Conservation (phyloP, 2,888 invertebrate species). For the Prenolepis imparis region DNA sequence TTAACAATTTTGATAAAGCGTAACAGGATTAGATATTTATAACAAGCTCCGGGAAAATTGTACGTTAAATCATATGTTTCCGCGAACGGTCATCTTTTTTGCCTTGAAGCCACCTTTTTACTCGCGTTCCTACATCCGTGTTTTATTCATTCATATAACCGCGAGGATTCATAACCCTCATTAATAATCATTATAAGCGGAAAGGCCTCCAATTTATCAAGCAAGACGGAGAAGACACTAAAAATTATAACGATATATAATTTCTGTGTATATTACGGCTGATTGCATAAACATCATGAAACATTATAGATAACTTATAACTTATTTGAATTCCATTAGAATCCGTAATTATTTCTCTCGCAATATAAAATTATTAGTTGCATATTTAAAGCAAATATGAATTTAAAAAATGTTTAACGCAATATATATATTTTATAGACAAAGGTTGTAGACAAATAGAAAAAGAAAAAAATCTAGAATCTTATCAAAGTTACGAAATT, state of each 20-base stretch:
- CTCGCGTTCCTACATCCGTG: slow-evolving; percentile 19
- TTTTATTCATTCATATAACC: slow-evolving; percentile 35
- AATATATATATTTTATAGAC: neutral
- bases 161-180: slow-evolving; percentile 43
- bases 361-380: neutral
- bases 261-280: slow-evolving; percentile 8
- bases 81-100: neutral
- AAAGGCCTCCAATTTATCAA: slow-evolving; percentile 45
- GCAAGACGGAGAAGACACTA: neutral
- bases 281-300: slow-evolving; percentile 16
- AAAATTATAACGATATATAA: slow-evolving; percentile 4
- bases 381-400: neutral
- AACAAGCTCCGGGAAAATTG: slow-evolving; percentile 4
- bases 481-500: neutral
- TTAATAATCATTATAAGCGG: slow-evolving; percentile 46
- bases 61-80: slow-evolving; percentile 30
- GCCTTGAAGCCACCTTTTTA: neutral
- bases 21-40: neutral
- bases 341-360: neutral
- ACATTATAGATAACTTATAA: neutral
- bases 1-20: neutral
- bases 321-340: neutral
- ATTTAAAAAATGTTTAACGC: neutral
- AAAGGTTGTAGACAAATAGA: neutral
- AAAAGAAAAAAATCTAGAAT: neutral